These are phyloP conservation scores for Fregata magnificens DNA, from an alignment of 2,113 vertebrate genomes.

Conservation along the genomic window DNA sequence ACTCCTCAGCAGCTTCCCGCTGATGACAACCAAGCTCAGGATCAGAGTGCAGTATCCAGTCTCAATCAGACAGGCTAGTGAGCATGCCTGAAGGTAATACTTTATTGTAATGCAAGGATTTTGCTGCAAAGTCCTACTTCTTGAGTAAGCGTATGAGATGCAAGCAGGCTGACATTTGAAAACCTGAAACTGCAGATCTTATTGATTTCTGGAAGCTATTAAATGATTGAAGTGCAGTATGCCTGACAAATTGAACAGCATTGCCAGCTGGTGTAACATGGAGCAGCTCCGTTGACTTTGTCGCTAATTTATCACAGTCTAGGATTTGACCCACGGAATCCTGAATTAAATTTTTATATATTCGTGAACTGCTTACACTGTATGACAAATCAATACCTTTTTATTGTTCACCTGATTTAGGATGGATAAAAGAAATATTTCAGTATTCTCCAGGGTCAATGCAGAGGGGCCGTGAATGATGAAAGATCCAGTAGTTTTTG, in stretches of 20 bases:
- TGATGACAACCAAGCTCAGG: background rate
- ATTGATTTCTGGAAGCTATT: background rate
- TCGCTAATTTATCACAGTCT: background rate
- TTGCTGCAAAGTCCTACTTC: background rate
- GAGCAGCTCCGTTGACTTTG: background rate
- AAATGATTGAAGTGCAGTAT: background rate
- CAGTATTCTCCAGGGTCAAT: background rate
- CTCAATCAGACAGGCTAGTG: background rate
- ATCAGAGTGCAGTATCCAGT: background rate
- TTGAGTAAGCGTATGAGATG: background rate
- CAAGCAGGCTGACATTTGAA: background rate
- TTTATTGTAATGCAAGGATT: background rate
- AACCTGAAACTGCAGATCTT: background rate
- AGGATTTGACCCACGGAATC: background rate
- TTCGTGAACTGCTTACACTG: background rate
- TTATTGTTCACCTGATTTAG: conserved; percentile 25
- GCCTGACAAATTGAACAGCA: background rate
- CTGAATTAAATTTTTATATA: conserved; percentile 9
- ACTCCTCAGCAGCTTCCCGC: background rate
- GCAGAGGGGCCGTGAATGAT: background rate
- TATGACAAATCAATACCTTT: conserved; percentile 19
- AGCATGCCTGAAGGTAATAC: background rate
- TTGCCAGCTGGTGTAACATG: background rate
- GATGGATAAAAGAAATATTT: background rate
- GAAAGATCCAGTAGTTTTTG: background rate